Base-by-base conservation (phyloP, 2,888 invertebrate genomes). In the Entomobrya proxima region DNA sequence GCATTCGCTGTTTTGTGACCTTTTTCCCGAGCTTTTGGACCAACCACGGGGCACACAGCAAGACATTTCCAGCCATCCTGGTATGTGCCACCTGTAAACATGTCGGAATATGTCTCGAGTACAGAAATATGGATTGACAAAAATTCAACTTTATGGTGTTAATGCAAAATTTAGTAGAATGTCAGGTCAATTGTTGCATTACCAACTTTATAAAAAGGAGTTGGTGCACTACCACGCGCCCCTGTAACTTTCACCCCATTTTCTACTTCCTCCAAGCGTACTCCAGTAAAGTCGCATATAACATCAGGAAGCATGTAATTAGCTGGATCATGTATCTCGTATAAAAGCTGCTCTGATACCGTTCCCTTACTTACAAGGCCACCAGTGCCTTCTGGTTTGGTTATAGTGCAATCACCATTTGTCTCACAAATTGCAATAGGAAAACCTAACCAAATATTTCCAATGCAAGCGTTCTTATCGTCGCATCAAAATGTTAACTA, bases 231-330 rank as follows among this genome's bases (percentile, higher is more conserved):
- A 3, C 93, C 93, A 86, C 90, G 91, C 2, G 92, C 93, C 21
- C 93, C 93, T 24, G 89, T 90, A n/a, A 93, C 92, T 76, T 88
- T 87, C 21, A 93, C 92, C 21, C 90, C 90, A 72, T 91, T 90
- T 21, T 80, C 84, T 7, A 21, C 64, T 40, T 89, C 86, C 52
- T 89, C 85, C 86, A 89, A 90, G 79, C 83, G 91, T 1, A 93
- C 93, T 30, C 91, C 86, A 18, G 92, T 91, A 90, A 93, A 93
- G 90, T 93, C 93, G 90, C 92, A 92, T 3, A 91, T 91, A 18
- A 93, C 92, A 90, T 93, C 93, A 11, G 93, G 93, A 30, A 93
- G 91, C 64, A 92, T 90, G 88, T 93, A 93, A 44, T 90, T 90
- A 6, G 90, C 86, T 7, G 93, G 93, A 89, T 93, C 92, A 21